A percentile compares a stretch with the other conserved stretches of the same genome.
Evolutionary conservation across 1,140 invertebrate genomes (phyloP).

Genomic region (Solenopsis invicta): DNA sequence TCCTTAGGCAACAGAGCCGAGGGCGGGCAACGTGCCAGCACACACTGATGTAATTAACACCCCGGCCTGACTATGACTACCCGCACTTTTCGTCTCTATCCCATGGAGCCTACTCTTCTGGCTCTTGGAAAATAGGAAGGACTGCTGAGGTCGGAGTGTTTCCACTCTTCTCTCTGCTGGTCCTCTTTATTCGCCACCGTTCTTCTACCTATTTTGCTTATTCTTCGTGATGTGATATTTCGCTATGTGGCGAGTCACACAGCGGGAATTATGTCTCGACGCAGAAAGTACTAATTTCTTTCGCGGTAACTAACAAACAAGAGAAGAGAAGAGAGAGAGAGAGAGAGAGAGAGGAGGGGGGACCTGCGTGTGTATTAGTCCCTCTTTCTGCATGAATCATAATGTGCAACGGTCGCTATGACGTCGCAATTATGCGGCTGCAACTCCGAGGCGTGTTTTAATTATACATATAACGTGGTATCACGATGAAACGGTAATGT

Average conservation of each 20-base stretch:
- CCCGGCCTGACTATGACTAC: slow-evolving; percentile 70
- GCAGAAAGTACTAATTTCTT: slow-evolving; percentile 51
- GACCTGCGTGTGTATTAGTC: slow-evolving; percentile 29
- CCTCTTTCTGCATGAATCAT: slow-evolving; percentile 24
- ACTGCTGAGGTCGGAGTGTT: slow-evolving; percentile 36
- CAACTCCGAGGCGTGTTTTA: slow-evolving; percentile 56
- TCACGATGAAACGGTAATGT: slow-evolving; percentile 48
- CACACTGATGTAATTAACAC: slow-evolving; percentile 82
- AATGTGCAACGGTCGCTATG: slow-evolving; percentile 44
- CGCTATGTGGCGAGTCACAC: background rate
- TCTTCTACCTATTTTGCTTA: slow-evolving; percentile 24
- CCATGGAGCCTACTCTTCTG: slow-evolving; percentile 5
- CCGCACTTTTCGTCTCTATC: slow-evolving; percentile 37
- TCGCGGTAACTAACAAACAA: slow-evolving; percentile 38
- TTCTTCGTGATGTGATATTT: slow-evolving; percentile 15
- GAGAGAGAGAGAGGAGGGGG: background rate
- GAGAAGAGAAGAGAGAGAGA: background rate
- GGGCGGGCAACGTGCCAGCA: slow-evolving; percentile 77
- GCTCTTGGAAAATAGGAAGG: slow-evolving; percentile 37
- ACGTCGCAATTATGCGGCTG: slow-evolving; percentile 51
- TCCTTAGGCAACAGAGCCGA: slow-evolving; percentile 22
- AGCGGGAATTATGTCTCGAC: slow-evolving; percentile 36
- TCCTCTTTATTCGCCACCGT: background rate
- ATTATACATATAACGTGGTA: slow-evolving; percentile 55
- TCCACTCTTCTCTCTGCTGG: background rate